phyloP scores from a whole-genome alignment of 2,797 vertebrate species.

The Bufotes viridis region DNA sequence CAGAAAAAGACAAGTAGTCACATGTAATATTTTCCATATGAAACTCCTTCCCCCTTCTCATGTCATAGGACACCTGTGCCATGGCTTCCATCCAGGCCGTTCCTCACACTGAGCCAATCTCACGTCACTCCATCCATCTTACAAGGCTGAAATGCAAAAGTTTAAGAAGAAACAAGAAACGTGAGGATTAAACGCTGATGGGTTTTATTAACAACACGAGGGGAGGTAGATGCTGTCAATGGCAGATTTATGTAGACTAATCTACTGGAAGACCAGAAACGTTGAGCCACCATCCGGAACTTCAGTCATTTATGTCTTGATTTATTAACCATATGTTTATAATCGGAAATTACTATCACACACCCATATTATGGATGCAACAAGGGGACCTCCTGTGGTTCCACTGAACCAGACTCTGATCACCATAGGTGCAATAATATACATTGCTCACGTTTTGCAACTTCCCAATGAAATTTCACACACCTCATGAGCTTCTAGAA shows the following conservation, averaged over 20 bases:
- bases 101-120: not conserved
- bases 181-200: not conserved
- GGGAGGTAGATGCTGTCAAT: not conserved
- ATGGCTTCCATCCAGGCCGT: not conserved
- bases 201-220: not conserved
- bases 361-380: not conserved
- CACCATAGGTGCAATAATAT: not conserved
- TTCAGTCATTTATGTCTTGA: not conserved
- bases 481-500: not conserved
- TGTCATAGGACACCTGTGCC: not conserved
- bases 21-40: slow-evolving; percentile 26
- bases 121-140: not conserved
- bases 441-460: not conserved
- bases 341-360: not conserved
- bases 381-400: not conserved
- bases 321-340: not conserved
- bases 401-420: not conserved
- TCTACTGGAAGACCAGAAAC: not conserved
- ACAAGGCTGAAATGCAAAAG: slow-evolving; percentile 18
- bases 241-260: not conserved
- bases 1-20: not conserved
- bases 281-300: not conserved
- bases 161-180: slow-evolving; percentile 11
- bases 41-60: not conserved
- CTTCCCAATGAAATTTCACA: not conserved